Evolutionary conservation across 2,113 vertebrate species (phyloP), one percentile per base, ranked within the genome.

Genomic region (Ictidomys tridecemlineatus): DNA sequence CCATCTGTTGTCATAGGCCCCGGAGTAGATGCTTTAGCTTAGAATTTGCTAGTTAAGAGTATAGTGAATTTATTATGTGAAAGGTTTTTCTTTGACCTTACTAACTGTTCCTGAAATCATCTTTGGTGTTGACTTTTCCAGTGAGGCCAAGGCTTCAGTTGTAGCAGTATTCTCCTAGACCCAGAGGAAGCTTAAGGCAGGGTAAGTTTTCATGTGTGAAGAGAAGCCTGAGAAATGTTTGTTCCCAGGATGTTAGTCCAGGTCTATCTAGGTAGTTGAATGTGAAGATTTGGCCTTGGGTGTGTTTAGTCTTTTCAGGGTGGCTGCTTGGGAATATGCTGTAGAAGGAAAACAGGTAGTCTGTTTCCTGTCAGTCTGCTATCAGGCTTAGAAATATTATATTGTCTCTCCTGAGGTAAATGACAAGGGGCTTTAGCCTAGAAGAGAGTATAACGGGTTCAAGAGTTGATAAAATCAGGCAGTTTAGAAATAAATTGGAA

Each of bases 401-500:
- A 76, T 63, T 63, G 20, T 4, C n/a, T 30, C 9, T 92, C 42
- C 58, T n/a, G 18, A 73, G 34, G 37, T 70, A 53, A 45, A 69
- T 1, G 26, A 32, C 17, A 11, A 26, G n/a, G 61, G 10, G 13
- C 22, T 86, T 70, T 92, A 72, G 12, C 37, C 30, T 89, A 86
- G 14, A 63, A 82, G 37, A 91, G 28, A 89, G 32, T 85, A 89
- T 85, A 70, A n/a, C 58, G 39, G 42, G 12, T 92, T 95, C 70
- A 80, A 84, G 61, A 77, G 42, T 42, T 63, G 39, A n/a, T 82
- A 63, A 82, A 32, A 83, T 37, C 67, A 63, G 53, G 70, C 74
- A 10, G 17, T 88, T 94, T 74, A 69, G 63, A 94, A 91, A 79
- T 92, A 87, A 93, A 72, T 72, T n/a, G 10, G 65, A 92, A 51